phyloP scores from a whole-genome alignment of 2,888 invertebrate genomes.

The Clitarchus hookeri region DNA sequence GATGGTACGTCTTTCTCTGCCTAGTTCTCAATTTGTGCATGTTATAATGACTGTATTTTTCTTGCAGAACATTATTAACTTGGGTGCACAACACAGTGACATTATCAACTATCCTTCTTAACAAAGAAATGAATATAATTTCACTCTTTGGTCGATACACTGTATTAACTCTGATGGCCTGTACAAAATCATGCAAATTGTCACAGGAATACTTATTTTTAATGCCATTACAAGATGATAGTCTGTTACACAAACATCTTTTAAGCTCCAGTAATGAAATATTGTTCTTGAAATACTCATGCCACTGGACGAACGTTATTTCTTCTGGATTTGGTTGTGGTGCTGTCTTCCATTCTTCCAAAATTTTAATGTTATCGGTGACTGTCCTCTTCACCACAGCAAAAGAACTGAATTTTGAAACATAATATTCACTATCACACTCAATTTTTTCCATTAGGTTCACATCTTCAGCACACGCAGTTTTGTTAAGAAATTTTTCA shows the following conservation, averaged over 20 bases:
- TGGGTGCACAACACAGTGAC: slow-evolving; percentile 45
- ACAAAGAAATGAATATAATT: slow-evolving; percentile 46
- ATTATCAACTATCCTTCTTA: slow-evolving; percentile 46
- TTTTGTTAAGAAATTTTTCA: slow-evolving; percentile 15
- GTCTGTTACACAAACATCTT: background rate
- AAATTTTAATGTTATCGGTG: background rate
- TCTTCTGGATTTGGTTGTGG: slow-evolving; percentile 34
- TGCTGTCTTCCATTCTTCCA: background rate
- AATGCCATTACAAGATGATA: slow-evolving; percentile 2
- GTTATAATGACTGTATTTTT: slow-evolving; percentile 43
- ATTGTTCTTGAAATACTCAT: background rate
- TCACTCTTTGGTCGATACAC: slow-evolving; percentile 47
- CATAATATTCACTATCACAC: slow-evolving; percentile 24
- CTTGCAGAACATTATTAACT: slow-evolving; percentile 45
- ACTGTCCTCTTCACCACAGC: slow-evolving; percentile 32
- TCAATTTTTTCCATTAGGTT: slow-evolving; percentile 11
- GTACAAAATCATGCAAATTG: slow-evolving; percentile 19
- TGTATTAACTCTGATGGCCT: slow-evolving; percentile 33
- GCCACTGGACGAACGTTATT: background rate
- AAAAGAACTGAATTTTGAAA: slow-evolving; percentile 37
- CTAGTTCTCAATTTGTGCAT: slow-evolving; percentile 33
- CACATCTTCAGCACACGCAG: background rate
- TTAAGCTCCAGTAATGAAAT: background rate
- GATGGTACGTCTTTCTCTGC: slow-evolving; percentile 31
- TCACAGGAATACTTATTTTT: slow-evolving; percentile 15